A percentile compares a stretch with the other conserved stretches of the same genome.
phyloP scores from a whole-genome alignment of 2,113 vertebrate species.

The Labrus mixtus region DNA sequence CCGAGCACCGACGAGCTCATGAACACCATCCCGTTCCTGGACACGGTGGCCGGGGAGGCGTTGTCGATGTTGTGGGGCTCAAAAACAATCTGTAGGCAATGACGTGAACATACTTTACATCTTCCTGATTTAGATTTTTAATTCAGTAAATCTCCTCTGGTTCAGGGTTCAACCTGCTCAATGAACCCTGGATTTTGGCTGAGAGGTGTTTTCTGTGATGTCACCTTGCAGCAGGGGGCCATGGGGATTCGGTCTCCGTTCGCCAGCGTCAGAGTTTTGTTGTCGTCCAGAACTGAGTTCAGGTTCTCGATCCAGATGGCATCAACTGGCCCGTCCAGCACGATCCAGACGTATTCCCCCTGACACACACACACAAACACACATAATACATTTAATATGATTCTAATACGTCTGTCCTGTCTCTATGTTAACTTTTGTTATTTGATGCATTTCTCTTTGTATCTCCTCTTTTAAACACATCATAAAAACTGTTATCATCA shows the following conservation, averaged over 20 bases:
- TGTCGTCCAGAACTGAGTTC: conserved; percentile 97
- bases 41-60: conserved; percentile 97
- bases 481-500: no score
- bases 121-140: background rate
- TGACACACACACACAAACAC: no score
- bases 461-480: no score
- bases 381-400: conserved; percentile 42
- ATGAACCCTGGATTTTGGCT: background rate
- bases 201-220: background rate
- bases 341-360: conserved; percentile 95
- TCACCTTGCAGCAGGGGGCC: conserved; percentile 95
- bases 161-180: background rate
- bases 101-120: background rate
- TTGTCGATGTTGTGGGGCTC: conserved; percentile 98
- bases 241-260: conserved; percentile 98
- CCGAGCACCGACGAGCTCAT: conserved; percentile 96
- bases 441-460: no score
- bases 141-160: background rate
- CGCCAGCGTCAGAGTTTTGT: conserved; percentile 93
- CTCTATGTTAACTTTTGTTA: no score
- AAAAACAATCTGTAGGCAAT: conserved; percentile 83
- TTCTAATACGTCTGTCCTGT: no score
- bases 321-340: conserved; percentile 97
- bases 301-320: conserved; percentile 99
- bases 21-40: conserved; percentile 98